Base-by-base conservation (phyloP, 2,113 vertebrate genomes). In the Silurus glanis region DNA sequence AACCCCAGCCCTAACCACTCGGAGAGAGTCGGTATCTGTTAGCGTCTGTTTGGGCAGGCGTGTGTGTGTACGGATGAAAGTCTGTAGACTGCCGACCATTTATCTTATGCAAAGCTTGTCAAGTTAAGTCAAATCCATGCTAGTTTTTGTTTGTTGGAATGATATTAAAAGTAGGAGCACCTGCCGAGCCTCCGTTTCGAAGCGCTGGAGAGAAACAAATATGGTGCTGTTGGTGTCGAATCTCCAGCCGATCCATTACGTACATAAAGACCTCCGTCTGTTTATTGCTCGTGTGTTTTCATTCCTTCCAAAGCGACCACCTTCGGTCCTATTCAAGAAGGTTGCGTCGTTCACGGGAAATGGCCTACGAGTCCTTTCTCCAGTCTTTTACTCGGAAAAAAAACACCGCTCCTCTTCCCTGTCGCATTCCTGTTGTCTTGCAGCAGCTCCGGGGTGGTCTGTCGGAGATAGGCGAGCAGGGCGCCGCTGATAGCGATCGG, bases 401-500 rank as follows among this genome's bases (percentile, higher is more conserved):
- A 23, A 58, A 58, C 12, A 58, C 10, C 19, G 13, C 72, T 64
- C 72, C 76, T 80, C 84, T 72, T 85, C 49, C 66, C 80, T 89
- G 81, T 84, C 21, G 78, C 67, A 67, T 82, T 82, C 82, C 56
- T 56, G 53, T 69, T 80, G 47, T 37, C 82, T 55, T 86, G 51
- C 71, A 51, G 25, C 84, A 17, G 75, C 71, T 72, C 88, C 25
- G 71, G 90, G 90, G 91, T 90, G 91, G 91, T 90, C 91, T 53
- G 55, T 28, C 62, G 72, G 64, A 90, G 85, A 90, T 89, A 90
- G 85, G 84, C 82, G 8, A 76, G 83, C 67, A 67, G 83, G 87
- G 82, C 83, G 80, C 76, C 83, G 58, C 79, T 86, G 90, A 91
- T 89, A 90, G 78, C 62, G 86, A 91, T 91, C 90, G 37, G 58